These are phyloP conservation scores for Drosophila ezoana DNA, from an alignment of 2,888 invertebrate genomes.

Conservation along the genomic window DNA sequence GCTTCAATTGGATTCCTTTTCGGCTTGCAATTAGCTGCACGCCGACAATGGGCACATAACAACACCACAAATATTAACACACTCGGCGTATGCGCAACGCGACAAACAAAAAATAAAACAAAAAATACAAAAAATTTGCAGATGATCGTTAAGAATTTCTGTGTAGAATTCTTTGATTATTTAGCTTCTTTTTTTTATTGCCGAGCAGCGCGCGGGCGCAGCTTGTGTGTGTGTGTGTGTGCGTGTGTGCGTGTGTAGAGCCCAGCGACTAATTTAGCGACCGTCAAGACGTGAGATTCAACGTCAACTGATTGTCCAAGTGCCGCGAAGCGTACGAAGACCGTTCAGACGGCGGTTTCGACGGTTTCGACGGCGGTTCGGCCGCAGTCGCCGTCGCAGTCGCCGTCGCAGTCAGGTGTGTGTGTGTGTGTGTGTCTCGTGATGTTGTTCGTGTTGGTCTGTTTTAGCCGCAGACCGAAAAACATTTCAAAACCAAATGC, in stretches of 20 bases:
- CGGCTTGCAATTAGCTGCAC: constrained; percentile 10
- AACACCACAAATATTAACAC: constrained; percentile 11
- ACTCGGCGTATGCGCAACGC: constrained; percentile 15
- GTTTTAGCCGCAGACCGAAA: constrained; percentile 54
- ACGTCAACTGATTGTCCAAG: constrained; percentile 81
- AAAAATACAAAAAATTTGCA: too few relatives aligned
- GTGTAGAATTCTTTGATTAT: background rate
- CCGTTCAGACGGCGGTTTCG: constrained; percentile 58
- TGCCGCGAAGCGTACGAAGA: constrained; percentile 71
- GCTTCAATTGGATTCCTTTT: constrained; percentile 2
- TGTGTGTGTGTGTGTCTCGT: constrained; percentile 9
- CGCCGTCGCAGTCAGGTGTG: background rate
- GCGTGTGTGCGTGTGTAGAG: too few relatives aligned
- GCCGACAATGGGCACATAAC: constrained; percentile 42
- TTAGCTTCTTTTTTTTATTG: too few relatives aligned
- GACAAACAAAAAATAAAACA: too few relatives aligned
- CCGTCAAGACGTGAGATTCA: constrained; percentile 82
- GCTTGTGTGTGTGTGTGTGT: too few relatives aligned
- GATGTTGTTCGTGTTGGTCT: constrained; percentile 16
- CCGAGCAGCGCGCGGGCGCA: too few relatives aligned
- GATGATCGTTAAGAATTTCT: too few relatives aligned
- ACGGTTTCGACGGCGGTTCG: constrained; percentile 35
- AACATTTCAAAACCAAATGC: constrained; percentile 74
- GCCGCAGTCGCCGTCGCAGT: constrained; percentile 5
- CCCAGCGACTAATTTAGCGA: constrained; percentile 67